Evolutionary conservation across 2,888 invertebrate genomes (phyloP), one percentile per base, ranked within the genome.

Genomic region (Choristoneura rosaceana): DNA sequence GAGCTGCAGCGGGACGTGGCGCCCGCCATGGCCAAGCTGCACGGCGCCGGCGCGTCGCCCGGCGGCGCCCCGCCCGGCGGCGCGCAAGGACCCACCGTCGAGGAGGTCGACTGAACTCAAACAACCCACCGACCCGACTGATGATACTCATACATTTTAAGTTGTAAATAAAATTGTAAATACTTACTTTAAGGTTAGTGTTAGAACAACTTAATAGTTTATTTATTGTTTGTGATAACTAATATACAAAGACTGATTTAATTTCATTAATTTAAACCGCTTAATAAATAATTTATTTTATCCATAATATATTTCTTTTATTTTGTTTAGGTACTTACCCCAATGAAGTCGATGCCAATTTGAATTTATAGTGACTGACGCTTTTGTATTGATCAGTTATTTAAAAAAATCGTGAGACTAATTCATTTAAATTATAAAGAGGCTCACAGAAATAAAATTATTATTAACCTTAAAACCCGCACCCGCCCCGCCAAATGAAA

Each of bases 1-100:
- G 95, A 95, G 74, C 65, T 95, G 58, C 94, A 94, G 76, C 89
- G 88, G 70, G 84, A 88, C 14, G 95, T 95, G 78, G 90, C 76
- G 86, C 95, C 90, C 0, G 80, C 91, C 17, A 92, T 94, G 92
- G 86, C 84, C 14, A 92, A 92, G 77, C 75, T 93, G 74, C 91
- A 92, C 4, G 61, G 59, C 8, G 59, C 69, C 25, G n/a, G n/a
- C n/a, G n/a, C n/a, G n/a, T 2, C 25, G 25, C 25, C 25, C 25
- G 2, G 2, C 2, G 25, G 25, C 8, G 59, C 69, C 25, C 25
- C 25, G 25, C 25, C 25, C 25, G 2, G 2, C 2, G 25, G 25
- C 61, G 71, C 69, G 14, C 65, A 52, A 10, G 69, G 73, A 59
- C 73, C 73, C 10, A 73, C 73, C 25, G 60, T 73, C 17, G 73